phyloP scores from a whole-genome alignment of 2,113 vertebrate genomes.

The Chlamydotis undulata region DNA sequence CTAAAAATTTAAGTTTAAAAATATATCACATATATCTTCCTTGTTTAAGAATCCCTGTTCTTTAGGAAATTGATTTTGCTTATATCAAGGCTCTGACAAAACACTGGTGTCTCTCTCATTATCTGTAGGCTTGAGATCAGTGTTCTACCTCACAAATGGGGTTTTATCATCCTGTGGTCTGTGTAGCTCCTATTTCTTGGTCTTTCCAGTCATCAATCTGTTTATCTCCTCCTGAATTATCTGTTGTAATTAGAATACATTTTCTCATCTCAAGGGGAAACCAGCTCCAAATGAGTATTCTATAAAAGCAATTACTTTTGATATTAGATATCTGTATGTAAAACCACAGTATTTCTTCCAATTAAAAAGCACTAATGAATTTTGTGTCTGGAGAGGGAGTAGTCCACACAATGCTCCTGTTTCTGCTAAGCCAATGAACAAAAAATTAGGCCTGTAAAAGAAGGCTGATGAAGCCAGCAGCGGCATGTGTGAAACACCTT shows the following conservation, averaged over 20 bases:
- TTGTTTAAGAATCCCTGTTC: background rate
- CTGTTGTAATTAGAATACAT: conserved; percentile 59
- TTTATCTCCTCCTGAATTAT: conserved; percentile 65
- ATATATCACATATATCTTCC: background rate
- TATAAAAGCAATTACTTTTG: conserved; percentile 65
- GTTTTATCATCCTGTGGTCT: background rate
- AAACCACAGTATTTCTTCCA: conserved; percentile 54
- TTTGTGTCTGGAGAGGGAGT: background rate
- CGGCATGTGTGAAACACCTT: background rate
- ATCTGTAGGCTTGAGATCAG: background rate
- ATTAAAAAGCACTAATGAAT: conserved; percentile 60
- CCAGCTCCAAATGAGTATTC: conserved; percentile 55
- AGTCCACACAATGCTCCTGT: background rate
- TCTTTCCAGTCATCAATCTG: conserved; percentile 45
- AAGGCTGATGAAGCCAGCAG: background rate
- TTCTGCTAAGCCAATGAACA: background rate
- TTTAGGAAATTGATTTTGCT: background rate
- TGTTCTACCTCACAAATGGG: background rate
- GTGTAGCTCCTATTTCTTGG: conserved; percentile 12
- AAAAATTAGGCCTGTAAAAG: background rate
- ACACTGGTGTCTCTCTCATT: background rate
- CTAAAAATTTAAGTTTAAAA: background rate
- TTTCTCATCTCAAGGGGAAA: conserved; percentile 50
- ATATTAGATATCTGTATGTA: conserved; percentile 52
- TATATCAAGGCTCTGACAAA: background rate